Evolutionary conservation across 2,888 invertebrate species (phyloP), one percentile per base, ranked within the genome.

Genomic region (Ametastegia equiseti): DNA sequence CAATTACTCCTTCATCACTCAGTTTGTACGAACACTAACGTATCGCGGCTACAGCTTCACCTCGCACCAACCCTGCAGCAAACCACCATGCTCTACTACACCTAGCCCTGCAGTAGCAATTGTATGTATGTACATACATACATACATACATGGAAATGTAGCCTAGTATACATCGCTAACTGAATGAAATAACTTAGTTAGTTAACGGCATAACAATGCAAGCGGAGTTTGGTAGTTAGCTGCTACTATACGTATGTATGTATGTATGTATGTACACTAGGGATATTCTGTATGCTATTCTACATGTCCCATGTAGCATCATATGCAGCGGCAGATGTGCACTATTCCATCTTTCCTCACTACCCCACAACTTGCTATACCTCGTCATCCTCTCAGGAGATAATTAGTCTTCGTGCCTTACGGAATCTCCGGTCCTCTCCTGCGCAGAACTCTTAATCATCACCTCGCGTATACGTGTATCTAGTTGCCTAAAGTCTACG

Each of bases 1-100:
- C 75, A 54, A 75, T 75, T 75, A 75, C 33, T 54, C 75, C 50
- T 75, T 75, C 50, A 75, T 75, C 75, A 19, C 36, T 75, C 75
- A 75, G 33, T 11, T 45, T 23, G n/a, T 33, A 54, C 33, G 54
- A 54, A 19, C 19, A n/a, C 19, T 36, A 50, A 75, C 54, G 36
- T 75, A 54, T 75, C 75, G n/a, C n/a, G n/a, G n/a, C n/a, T n/a
- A n/a, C n/a, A n/a, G n/a, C n/a, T n/a, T n/a, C n/a, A n/a, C n/a
- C 33, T 47, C 15, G 33, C 11, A 15, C 9, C 5, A 15, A 39
- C 39, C 69, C 36, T 63, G n/a, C n/a, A n/a, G n/a, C n/a, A n/a
- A n/a, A n/a, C n/a, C n/a, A n/a, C n/a, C n/a, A n/a, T n/a, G n/a
- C n/a, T n/a, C n/a, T n/a, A n/a, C n/a, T n/a, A n/a, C n/a, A n/a